phyloP scores from a whole-genome alignment of 1,140 invertebrate species.

The Trachymyrmex septentrionalis region DNA sequence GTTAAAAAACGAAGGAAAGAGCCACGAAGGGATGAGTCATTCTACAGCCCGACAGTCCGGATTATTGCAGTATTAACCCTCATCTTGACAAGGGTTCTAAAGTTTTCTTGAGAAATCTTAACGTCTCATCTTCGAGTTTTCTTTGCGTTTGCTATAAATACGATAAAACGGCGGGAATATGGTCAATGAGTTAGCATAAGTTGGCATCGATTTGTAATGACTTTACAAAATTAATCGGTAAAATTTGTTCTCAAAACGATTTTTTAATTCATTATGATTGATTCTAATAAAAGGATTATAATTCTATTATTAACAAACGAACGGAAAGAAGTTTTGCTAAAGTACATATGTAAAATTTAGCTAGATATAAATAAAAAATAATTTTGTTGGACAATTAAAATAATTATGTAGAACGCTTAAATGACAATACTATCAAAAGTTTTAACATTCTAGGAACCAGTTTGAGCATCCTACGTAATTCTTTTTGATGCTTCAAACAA shows the following conservation, averaged over 20 bases:
- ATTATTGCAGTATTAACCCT: slow-evolving; percentile 50
- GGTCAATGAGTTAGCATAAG: neutral
- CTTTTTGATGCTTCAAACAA: too few relatives aligned
- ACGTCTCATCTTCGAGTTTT: neutral
- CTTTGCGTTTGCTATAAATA: neutral
- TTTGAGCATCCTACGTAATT: too few relatives aligned
- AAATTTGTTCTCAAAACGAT: neutral
- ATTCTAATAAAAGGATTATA: slow-evolving; percentile 1
- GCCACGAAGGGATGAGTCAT: neutral
- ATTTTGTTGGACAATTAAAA: too few relatives aligned
- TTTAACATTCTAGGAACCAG: too few relatives aligned
- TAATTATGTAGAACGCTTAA: too few relatives aligned
- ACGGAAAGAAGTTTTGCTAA: too few relatives aligned
- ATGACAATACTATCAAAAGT: too few relatives aligned
- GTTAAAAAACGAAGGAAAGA: slow-evolving; percentile 14
- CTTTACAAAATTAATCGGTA: neutral
- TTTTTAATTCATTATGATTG: neutral
- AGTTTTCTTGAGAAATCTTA: slow-evolving; percentile 36
- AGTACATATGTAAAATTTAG: too few relatives aligned
- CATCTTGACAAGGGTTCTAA: slow-evolving; percentile 5
- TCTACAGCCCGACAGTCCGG: slow-evolving; percentile 9
- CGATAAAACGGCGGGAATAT: neutral
- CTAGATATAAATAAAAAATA: too few relatives aligned
- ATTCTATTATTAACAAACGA: neutral
- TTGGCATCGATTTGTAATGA: neutral